Percentiles rank a stretch among this genome's conserved stretches.
Evolutionary conservation across 2,113 vertebrate genomes (phyloP).

Genomic region (Ivindomyrus marchei): DNA sequence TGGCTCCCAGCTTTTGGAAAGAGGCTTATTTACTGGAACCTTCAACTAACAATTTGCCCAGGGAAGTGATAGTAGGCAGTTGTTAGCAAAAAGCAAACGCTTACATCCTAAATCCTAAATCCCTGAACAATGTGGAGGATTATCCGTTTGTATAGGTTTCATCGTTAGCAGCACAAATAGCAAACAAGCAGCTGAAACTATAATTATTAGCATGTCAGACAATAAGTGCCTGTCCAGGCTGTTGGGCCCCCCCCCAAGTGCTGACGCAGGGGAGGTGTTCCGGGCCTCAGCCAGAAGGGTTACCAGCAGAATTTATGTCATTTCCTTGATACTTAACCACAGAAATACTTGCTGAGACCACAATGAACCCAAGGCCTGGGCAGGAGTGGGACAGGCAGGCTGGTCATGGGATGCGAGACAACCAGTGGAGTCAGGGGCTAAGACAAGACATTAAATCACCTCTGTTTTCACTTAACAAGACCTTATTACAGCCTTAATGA

Average conservation of each 20-base stretch:
- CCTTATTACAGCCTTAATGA: neutral
- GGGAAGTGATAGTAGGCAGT: neutral
- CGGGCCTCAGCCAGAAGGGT: conserved; percentile 39
- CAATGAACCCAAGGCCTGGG: neutral
- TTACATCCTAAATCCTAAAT: neutral
- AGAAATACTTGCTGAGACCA: neutral
- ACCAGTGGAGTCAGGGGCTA: neutral
- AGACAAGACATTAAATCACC: neutral
- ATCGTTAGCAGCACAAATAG: neutral
- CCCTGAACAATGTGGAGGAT: neutral
- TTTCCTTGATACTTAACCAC: conserved; percentile 23
- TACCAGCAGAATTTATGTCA: conserved; percentile 60
- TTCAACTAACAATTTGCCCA: neutral
- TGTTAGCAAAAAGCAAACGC: conserved; percentile 1
- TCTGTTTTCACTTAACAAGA: neutral
- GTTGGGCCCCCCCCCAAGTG: neutral
- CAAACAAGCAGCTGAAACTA: neutral
- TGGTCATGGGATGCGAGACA: neutral
- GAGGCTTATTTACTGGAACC: conserved; percentile 19
- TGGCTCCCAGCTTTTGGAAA: neutral
- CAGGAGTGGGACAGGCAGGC: neutral
- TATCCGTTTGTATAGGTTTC: neutral
- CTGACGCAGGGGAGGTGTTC: conserved; percentile 21
- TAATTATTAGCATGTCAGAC: neutral
- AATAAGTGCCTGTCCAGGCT: neutral